Evolutionary conservation across 2,113 vertebrate species (phyloP).

Genomic region (Uropsilus gracilis): DNA sequence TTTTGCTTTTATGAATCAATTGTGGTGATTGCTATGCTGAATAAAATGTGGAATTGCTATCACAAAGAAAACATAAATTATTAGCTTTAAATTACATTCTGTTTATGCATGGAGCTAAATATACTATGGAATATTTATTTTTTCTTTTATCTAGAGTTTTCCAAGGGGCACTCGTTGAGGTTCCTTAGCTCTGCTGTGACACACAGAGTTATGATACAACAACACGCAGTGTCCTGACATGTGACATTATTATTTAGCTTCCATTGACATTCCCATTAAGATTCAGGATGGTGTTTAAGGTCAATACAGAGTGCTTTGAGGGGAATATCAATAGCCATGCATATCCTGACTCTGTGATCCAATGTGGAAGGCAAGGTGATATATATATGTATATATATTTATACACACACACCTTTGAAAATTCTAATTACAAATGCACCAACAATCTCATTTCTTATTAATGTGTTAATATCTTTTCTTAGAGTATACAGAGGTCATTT

Average conservation of each 20-base stretch:
- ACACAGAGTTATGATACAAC: background rate
- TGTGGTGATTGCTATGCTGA: conserved; percentile 32
- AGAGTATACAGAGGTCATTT: conserved; percentile 54
- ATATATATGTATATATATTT: background rate
- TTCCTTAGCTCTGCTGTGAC: background rate
- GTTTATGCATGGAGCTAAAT: background rate
- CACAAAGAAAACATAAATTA: conserved; percentile 39
- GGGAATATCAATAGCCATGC: background rate
- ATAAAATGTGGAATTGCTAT: conserved; percentile 47
- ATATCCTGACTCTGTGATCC: background rate
- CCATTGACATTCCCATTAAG: background rate
- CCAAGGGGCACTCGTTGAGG: background rate
- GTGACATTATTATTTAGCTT: background rate
- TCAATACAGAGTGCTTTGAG: background rate
- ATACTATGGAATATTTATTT: background rate
- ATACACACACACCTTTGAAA: background rate
- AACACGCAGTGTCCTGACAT: rapidly evolving
- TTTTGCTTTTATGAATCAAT: conserved; percentile 70
- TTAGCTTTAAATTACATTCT: background rate
- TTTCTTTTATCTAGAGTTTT: background rate
- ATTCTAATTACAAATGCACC: background rate
- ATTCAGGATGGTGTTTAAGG: background rate
- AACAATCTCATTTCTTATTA: conserved; percentile 31
- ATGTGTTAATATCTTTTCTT: background rate
- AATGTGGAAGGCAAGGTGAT: background rate